These are phyloP conservation scores for Paratilapia polleni DNA, from an alignment of 2,113 vertebrate species.

Conservation along the genomic window DNA sequence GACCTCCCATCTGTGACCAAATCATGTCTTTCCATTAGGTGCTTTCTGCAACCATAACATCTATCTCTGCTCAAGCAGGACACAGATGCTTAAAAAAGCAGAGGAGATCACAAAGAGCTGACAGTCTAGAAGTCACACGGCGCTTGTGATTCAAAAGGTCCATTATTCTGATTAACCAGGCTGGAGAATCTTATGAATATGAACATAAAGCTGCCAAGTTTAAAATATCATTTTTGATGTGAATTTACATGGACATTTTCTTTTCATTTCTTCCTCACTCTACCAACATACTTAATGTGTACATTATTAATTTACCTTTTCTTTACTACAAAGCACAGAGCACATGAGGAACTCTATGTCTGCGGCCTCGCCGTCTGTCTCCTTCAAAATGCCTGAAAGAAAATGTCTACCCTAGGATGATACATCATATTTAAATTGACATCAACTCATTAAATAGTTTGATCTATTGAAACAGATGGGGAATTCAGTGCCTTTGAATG, in stretches of 20 bases:
- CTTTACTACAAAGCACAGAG: too few species aligned
- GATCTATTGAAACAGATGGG: neutral
- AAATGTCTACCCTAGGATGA: neutral
- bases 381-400: neutral
- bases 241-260: neutral
- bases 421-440: neutral
- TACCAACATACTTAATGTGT: neutral
- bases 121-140: slow-evolving; percentile 70
- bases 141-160: slow-evolving; percentile 63
- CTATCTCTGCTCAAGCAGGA: slow-evolving; percentile 60
- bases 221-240: slow-evolving; percentile 14
- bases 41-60: slow-evolving; percentile 64
- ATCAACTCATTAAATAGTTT: neutral
- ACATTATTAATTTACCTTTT: neutral
- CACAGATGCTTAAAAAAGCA: slow-evolving; percentile 70
- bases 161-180: slow-evolving; percentile 52
- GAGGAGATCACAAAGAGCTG: slow-evolving; percentile 63
- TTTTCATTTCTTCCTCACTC: neutral
- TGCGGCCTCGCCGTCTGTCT: too few species aligned
- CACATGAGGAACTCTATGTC: neutral
- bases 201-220: slow-evolving; percentile 31
- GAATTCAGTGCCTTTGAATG: neutral
- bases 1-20: slow-evolving; percentile 69
- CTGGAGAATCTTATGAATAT: slow-evolving; percentile 33
- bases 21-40: slow-evolving; percentile 70